Evolutionary conservation across 2,113 vertebrate genomes (phyloP).

Genomic region (Grammomys surdaster): DNA sequence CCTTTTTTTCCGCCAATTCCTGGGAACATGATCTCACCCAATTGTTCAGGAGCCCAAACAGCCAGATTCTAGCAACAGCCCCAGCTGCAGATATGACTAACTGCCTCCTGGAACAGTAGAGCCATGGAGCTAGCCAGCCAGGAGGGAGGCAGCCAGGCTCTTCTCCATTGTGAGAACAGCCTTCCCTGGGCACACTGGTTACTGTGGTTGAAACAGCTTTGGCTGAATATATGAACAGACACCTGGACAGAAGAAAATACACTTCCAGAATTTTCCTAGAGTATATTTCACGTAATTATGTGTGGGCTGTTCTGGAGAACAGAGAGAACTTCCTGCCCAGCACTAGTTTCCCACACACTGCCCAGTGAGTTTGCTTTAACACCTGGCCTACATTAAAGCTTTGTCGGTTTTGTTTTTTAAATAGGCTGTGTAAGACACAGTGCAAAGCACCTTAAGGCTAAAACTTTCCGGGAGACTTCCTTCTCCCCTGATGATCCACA

Average conservation of each 20-base stretch:
- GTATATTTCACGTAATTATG: not conserved
- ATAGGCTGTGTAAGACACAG: not conserved
- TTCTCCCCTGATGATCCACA: not conserved
- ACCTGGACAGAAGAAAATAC: not conserved
- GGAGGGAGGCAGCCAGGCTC: not conserved
- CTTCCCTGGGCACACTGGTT: accelerated
- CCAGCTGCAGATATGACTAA: constrained; percentile 44
- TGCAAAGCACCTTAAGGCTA: not conserved
- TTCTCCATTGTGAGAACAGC: not conserved
- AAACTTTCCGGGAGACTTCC: not conserved
- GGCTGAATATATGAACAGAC: not conserved
- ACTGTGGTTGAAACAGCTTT: not conserved
- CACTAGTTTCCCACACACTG: not conserved
- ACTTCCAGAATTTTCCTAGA: not conserved
- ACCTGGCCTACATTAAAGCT: not conserved
- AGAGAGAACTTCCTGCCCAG: not conserved
- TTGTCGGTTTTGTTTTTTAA: not conserved
- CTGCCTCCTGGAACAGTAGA: constrained; percentile 34
- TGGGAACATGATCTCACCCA: constrained; percentile 41
- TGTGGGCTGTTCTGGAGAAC: not conserved
- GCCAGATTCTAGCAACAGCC: constrained; percentile 53
- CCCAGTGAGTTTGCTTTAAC: constrained; percentile 19
- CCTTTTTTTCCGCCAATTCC: not conserved
- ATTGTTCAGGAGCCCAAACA: too few species aligned
- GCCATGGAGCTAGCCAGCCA: not conserved